A percentile compares a stretch with the other conserved stretches of the same genome.
These are phyloP conservation scores for Myocastor coypus DNA, from an alignment of 2,113 vertebrate species.

Conservation along the genomic window DNA sequence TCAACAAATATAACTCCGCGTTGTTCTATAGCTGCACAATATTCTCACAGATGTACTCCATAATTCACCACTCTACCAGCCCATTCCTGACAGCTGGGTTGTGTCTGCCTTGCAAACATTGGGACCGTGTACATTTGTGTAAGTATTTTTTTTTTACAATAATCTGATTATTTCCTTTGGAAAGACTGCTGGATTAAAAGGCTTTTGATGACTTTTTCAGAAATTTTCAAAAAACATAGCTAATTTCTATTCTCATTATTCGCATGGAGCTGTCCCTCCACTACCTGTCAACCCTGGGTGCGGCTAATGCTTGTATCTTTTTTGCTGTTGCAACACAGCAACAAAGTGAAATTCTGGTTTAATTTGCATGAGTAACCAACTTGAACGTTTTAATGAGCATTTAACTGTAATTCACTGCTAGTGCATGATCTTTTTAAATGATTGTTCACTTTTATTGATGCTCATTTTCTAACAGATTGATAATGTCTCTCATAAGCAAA, in stretches of 20 bases:
- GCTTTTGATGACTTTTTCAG: background rate
- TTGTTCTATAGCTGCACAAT: background rate
- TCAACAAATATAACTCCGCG: background rate
- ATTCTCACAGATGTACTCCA: background rate
- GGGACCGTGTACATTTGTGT: background rate
- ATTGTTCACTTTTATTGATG: background rate
- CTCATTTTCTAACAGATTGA: slow-evolving; percentile 20
- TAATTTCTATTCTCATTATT: background rate
- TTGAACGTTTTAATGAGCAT: background rate
- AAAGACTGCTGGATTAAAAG: slow-evolving; percentile 7
- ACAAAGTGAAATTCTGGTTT: background rate
- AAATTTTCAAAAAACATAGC: slow-evolving; percentile 25
- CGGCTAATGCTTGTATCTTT: slow-evolving; percentile 48
- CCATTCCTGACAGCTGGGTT: background rate
- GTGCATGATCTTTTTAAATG: slow-evolving; percentile 2
- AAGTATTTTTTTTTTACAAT: background rate
- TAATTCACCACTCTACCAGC: background rate
- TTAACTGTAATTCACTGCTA: slow-evolving; percentile 33
- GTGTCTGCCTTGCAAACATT: background rate
- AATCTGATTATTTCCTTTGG: slow-evolving; percentile 29
- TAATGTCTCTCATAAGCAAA: slow-evolving; percentile 1
- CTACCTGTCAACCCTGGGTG: background rate
- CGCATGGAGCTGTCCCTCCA: background rate
- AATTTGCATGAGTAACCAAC: slow-evolving; percentile 15
- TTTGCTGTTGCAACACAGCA: background rate